Percentiles rank a stretch among this genome's conserved stretches.
Evolutionary conservation across 2,888 invertebrate species (phyloP).

Genomic region (Drosophila kanekoi): DNA sequence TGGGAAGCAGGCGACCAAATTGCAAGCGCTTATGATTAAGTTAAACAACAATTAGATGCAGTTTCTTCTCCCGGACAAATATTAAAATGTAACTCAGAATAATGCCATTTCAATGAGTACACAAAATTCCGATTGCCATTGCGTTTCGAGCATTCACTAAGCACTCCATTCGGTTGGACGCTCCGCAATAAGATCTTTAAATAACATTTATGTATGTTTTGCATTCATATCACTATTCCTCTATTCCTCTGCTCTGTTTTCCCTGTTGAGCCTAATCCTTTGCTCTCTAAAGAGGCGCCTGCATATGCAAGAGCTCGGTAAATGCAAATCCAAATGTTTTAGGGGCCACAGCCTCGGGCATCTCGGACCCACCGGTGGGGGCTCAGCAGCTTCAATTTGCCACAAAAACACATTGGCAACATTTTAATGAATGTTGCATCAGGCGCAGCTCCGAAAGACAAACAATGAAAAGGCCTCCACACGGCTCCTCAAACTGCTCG

Average conservation of each 20-base stretch:
- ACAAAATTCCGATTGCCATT: background rate
- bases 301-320: conserved; percentile 65
- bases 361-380: background rate
- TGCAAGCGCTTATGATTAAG: conserved; percentile 68
- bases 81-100: background rate
- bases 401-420: conserved; percentile 82
- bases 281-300: conserved; percentile 32
- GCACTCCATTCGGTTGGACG: background rate
- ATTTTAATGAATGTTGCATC: conserved; percentile 79
- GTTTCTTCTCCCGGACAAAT: conserved; percentile 27
- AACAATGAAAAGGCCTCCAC: conserved; percentile 59
- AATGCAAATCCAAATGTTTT: conserved; percentile 61
- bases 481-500: conserved; percentile 19
- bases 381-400: conserved; percentile 76
- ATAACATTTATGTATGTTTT: background rate
- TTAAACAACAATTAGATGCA: conserved; percentile 74
- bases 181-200: conserved; percentile 6
- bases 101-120: background rate
- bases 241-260: background rate
- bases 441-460: conserved; percentile 55
- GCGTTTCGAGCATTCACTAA: background rate
- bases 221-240: conserved; percentile 12
- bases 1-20: conserved; percentile 41
- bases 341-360: conserved; percentile 22
- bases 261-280: conserved; percentile 52